Conservation (phyloP, 2,797 vertebrate species). For the Scomberomorus guttatus region DNA sequence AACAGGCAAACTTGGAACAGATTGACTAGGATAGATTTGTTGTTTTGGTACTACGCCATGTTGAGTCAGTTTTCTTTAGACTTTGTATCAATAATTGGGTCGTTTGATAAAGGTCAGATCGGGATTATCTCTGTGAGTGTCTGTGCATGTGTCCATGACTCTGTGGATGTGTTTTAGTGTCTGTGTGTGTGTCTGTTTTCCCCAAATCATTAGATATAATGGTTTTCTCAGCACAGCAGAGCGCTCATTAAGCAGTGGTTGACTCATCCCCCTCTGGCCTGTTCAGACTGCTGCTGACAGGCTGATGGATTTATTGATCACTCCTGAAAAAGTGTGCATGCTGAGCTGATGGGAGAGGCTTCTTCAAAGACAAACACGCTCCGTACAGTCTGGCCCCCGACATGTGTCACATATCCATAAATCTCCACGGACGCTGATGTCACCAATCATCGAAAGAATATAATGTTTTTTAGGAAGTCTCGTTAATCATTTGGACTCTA, state of each 20-base stretch:
- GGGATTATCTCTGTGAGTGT: not conserved
- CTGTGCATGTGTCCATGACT: not conserved
- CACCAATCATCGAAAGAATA: not conserved
- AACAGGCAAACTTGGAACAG: not conserved
- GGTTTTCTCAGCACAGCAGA: constrained; percentile 56
- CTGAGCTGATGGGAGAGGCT: constrained; percentile 17
- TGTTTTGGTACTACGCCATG: not conserved
- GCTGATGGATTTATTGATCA: constrained; percentile 47
- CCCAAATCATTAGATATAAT: constrained; percentile 35
- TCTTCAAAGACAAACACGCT: constrained; percentile 22
- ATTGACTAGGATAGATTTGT: not conserved
- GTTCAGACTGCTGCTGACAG: constrained; percentile 37
- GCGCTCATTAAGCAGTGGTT: constrained; percentile 49
- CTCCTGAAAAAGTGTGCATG: constrained; percentile 4
- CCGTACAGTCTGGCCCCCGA: not conserved
- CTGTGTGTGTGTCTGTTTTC: constrained; percentile 14
- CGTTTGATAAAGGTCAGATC: not conserved
- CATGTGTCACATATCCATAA: constrained; percentile 5
- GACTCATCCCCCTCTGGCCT: constrained; percentile 31
- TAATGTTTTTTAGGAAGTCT: not conserved
- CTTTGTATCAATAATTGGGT: not conserved
- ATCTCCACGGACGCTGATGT: not conserved
- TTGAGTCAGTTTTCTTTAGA: constrained; percentile 7
- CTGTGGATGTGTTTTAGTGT: not conserved
- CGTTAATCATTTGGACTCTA: not conserved